phyloP scores from a whole-genome alignment of 2,797 vertebrate species.

The Myotis findleyi region DNA sequence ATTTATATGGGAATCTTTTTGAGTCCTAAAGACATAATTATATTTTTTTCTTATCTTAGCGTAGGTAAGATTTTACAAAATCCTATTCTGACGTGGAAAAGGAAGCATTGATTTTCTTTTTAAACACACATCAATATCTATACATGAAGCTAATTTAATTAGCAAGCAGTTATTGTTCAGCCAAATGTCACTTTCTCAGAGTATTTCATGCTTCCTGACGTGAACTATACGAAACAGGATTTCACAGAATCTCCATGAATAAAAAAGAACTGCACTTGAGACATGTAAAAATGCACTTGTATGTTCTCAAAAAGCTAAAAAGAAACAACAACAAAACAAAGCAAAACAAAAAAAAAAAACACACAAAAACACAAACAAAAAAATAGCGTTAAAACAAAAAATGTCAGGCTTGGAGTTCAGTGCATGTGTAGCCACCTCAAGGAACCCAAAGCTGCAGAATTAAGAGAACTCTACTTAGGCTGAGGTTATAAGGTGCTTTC shows the following conservation, averaged over 20 bases:
- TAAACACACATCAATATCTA: constrained; percentile 79
- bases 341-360: too few relatives aligned
- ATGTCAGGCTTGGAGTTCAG: constrained; percentile 70
- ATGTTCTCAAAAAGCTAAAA: constrained; percentile 65
- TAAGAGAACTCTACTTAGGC: constrained; percentile 78
- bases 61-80: constrained; percentile 60
- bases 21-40: neutral
- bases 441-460: constrained; percentile 80
- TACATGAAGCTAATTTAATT: constrained; percentile 83
- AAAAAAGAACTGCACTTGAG: constrained; percentile 43
- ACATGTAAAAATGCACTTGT: constrained; percentile 61
- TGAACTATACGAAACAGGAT: constrained; percentile 59
- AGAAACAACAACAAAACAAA: neutral
- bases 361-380: too few relatives aligned
- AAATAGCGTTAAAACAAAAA: constrained; percentile 52
- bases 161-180: constrained; percentile 79
- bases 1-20: neutral
- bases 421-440: constrained; percentile 81
- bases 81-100: constrained; percentile 38
- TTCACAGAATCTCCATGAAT: constrained; percentile 53
- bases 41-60: neutral
- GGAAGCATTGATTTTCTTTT: constrained; percentile 80
- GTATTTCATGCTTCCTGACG: constrained; percentile 75
- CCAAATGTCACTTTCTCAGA: constrained; percentile 80
- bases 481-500: constrained; percentile 80